Base-by-base conservation (phyloP, 2,113 vertebrate species). In the Dromiciops gliroides region DNA sequence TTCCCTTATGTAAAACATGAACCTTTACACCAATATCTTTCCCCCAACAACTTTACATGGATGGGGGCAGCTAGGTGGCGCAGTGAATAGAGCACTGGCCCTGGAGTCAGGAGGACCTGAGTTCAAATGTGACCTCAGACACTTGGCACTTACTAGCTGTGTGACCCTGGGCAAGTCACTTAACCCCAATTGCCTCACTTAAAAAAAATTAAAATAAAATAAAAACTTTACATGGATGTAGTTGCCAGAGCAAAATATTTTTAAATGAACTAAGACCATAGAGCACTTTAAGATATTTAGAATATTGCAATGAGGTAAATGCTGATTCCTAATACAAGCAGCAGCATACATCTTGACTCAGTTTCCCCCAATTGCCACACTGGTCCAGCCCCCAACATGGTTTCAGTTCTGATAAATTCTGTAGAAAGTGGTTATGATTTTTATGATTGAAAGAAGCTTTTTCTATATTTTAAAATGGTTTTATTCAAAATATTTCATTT, bases 401-500 rank as follows among this genome's bases (percentile, higher is more conserved):
- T 31, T 67, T 67, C 28, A 67, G 56, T 67, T 67, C 28, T 67
- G 56, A 37, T 23, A 83, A 83, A 83, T 83, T 83, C 67, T 83
- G n/a, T 44, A 83, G 37, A 83, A 75, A 75, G n/a, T 44, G 12
- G 14, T 67, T 67, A 67, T 14, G 10, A 31, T 37, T 67, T 67
- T 37, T 48, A 52, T 23, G 51, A 95, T 52, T 1, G 91, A 96
- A 96, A 91, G 47, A 92, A 89, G 14, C 48, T 95, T 89, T 95
- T 93, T 53, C 48, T 83, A 0, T 75, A 94, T 93, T 95, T 94
- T 91, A 92, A 89, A 91, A 97, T 83, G 67, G 19, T 95, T 97
- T 97, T 97, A 97, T 95, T 97, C 90, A 95, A 92, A 96, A 95
- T 93, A 94, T 14, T 95, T 95, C 90, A 89, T 97, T 98, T 98